Base-by-base conservation (phyloP, 1,140 invertebrate genomes). In the Drosophila sulfurigaster region DNA sequence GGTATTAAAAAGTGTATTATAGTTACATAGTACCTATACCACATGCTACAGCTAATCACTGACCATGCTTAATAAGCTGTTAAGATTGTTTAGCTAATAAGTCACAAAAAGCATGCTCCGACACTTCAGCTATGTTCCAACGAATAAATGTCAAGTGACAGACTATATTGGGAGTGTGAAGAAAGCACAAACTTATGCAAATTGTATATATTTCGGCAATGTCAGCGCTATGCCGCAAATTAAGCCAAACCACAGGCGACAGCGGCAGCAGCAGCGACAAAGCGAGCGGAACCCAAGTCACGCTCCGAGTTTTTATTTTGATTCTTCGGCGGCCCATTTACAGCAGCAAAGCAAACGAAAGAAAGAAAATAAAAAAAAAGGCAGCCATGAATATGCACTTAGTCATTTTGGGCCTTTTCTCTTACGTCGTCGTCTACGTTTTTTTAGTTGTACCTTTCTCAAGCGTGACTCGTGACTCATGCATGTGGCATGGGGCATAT, bases 341-440 rank as follows among this genome's bases (percentile, higher is more conserved):
- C 76, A 89, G 35, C 35, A 10, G 35, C 35, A 10, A 38, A 38
- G 8, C 30, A 89, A 88, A 52, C 71, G 78, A 85, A 89, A 85
- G 20, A 88, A 88, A 43, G 4, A 43, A 13, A 88, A 43, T 1
- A 43, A 13, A 43, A 11, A n/a, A 88, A 48, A 75, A 88, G 80
- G 20, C 20, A 87, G 54, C 71, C 78, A 83, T 88, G 85, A 89
- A 88, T 81, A 75, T 81, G 85, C 83, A 88, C 69, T 89, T 81
- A 89, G 70, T 89, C 75, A 89, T 85, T 74, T 88, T 65, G 79
- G 77, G 63, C 56, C 66, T 82, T 87, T 78, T 87, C 30, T 67
- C 68, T 87, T 79, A 83, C 81, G 70, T 80, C 81, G 70, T 78
- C 10, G 35, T 38, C 75, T 75, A n/a, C 45, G 25, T 62, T 25